Percentiles rank a stretch among this genome's conserved stretches.
These are phyloP conservation scores for Macrotis lagotis DNA, from an alignment of 2,113 vertebrate genomes.

Conservation along the genomic window DNA sequence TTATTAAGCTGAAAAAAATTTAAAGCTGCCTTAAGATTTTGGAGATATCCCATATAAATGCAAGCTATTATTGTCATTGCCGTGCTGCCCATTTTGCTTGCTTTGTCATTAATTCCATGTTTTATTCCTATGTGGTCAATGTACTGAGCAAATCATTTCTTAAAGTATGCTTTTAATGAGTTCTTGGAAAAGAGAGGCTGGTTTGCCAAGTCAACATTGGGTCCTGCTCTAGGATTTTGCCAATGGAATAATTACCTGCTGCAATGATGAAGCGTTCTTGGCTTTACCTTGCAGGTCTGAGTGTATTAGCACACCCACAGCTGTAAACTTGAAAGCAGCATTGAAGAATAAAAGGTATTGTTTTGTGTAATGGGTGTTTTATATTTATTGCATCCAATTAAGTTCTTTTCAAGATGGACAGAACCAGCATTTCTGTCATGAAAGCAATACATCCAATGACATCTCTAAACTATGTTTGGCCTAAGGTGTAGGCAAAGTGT, in stretches of 20 bases:
- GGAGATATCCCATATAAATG: neutral
- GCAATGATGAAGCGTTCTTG: conserved; percentile 21
- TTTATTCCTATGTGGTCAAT: conserved; percentile 6
- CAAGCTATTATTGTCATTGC: conserved; percentile 8
- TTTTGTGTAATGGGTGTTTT: conserved; percentile 46
- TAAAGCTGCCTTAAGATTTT: neutral
- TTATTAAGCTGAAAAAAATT: neutral
- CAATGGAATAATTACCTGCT: conserved; percentile 16
- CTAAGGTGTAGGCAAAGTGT: neutral
- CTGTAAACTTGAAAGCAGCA: conserved; percentile 19
- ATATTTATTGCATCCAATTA: conserved; percentile 12
- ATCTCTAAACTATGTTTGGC: conserved; percentile 30
- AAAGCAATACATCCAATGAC: neutral
- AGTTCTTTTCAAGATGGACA: conserved; percentile 27
- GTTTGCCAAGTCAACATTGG: conserved; percentile 7
- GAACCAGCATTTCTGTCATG: neutral
- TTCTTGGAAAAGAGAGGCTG: conserved; percentile 40
- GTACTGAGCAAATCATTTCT: conserved; percentile 38
- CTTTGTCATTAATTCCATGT: neutral
- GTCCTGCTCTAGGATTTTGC: conserved; percentile 29
- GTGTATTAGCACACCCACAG: neutral
- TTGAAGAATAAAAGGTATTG: neutral
- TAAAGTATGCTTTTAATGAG: conserved; percentile 35
- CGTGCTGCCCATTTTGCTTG: conserved; percentile 4
- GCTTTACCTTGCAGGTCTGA: conserved; percentile 28